phyloP scores from a whole-genome alignment of 2,888 invertebrate species.

The Erpobdella octoculata region DNA sequence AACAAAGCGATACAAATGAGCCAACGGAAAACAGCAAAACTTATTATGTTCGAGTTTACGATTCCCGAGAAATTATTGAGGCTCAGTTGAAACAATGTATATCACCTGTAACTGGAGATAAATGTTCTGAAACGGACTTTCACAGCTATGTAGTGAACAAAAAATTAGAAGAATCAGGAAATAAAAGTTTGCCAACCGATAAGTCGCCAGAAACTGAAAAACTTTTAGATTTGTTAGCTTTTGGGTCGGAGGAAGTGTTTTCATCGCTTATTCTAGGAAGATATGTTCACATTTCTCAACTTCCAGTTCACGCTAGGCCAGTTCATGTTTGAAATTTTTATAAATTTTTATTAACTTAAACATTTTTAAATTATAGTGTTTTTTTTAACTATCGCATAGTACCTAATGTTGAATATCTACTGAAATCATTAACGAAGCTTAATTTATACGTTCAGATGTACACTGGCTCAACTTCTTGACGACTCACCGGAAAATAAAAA shows the following conservation, averaged over 20 bases:
- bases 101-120: background rate
- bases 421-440: too few species aligned
- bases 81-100: background rate
- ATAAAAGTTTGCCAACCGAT: background rate
- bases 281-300: conserved; percentile 59
- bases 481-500: background rate
- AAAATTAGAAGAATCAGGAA: background rate
- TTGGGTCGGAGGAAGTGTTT: conserved; percentile 52
- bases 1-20: background rate
- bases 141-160: background rate
- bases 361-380: background rate
- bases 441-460: conserved; percentile 53
- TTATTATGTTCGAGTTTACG: conserved; percentile 4
- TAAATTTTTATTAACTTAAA: conserved; percentile 54
- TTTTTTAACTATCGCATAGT: background rate
- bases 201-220: conserved; percentile 51
- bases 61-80: conserved; percentile 1
- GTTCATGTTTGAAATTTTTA: conserved; percentile 38
- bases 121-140: background rate
- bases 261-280: conserved; percentile 55
- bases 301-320: conserved; percentile 59
- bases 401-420: too few species aligned
- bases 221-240: conserved; percentile 58
- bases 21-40: background rate
- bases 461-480: conserved; percentile 25